phyloP scores from a whole-genome alignment of 2,113 vertebrate species.

The Manacus vitellinus region DNA sequence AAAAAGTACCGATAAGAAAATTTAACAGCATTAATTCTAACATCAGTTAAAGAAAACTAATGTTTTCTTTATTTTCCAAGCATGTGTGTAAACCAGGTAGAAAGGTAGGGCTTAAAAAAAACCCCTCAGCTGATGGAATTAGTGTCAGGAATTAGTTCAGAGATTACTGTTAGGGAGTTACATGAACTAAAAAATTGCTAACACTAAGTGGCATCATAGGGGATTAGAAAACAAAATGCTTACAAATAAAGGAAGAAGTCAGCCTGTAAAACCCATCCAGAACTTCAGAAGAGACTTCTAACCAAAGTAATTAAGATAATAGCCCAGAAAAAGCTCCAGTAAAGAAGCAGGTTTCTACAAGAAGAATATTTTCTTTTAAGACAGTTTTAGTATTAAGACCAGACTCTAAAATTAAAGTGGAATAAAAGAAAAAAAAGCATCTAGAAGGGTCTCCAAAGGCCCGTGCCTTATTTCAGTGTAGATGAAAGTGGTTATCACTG shows the following conservation, averaged over 20 bases:
- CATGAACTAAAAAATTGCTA: not conserved
- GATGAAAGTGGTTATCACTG: not conserved
- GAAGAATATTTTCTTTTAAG: not conserved
- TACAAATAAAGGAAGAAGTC: not conserved
- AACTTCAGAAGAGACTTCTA: not conserved
- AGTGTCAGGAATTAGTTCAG: not conserved
- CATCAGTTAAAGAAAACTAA: not conserved
- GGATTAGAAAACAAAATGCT: not conserved
- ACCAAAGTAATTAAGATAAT: not conserved
- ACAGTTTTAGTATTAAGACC: not conserved
- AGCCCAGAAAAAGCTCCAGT: not conserved
- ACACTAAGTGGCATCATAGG: not conserved
- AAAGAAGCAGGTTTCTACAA: not conserved
- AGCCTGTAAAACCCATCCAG: not conserved
- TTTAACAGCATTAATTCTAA: not conserved
- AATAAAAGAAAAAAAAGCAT: not conserved
- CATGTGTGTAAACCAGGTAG: not conserved
- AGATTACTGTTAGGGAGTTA: not conserved
- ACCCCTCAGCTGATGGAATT: not conserved
- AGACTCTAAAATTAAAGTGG: not conserved
- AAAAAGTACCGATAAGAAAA: constrained; percentile 5
- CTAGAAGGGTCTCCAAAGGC: not conserved
- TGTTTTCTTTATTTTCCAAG: not conserved
- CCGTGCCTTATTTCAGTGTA: not conserved
- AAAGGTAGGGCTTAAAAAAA: not conserved